phyloP scores from a whole-genome alignment of 2,888 invertebrate species.

The Smittia aterrima region DNA sequence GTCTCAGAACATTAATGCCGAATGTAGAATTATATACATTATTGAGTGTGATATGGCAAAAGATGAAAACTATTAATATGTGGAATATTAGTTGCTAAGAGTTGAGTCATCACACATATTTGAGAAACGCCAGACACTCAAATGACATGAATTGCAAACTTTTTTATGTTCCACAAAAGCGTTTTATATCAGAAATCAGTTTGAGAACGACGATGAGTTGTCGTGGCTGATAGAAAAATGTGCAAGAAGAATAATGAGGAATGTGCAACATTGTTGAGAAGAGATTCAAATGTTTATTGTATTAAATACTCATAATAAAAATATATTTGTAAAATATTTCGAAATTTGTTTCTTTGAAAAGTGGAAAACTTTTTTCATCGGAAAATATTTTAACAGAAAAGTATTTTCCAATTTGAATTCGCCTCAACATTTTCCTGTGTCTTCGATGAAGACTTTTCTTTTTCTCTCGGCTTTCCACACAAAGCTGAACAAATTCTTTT shows the following conservation, averaged over 20 bases:
- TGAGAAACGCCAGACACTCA: neutral
- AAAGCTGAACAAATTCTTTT: too few species aligned
- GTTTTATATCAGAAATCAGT: slow-evolving; percentile 12
- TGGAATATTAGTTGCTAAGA: neutral
- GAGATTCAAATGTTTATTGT: slow-evolving; percentile 8
- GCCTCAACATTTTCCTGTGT: too few species aligned
- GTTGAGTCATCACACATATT: neutral
- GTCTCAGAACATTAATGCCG: neutral
- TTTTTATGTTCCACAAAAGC: slow-evolving; percentile 8
- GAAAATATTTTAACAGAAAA: too few species aligned
- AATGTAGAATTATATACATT: neutral
- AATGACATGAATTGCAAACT: neutral
- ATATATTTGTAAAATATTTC: neutral
- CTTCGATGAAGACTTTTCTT: too few species aligned
- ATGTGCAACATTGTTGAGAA: neutral
- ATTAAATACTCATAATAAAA: neutral
- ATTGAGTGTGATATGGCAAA: slow-evolving; percentile 12
- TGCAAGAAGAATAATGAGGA: neutral
- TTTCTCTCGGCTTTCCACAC: too few species aligned
- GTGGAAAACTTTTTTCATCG: neutral
- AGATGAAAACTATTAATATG: slow-evolving; percentile 6
- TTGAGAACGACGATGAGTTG: neutral
- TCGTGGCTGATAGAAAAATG: neutral
- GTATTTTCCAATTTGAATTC: too few species aligned
- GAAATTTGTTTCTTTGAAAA: too few species aligned